phyloP scores from a whole-genome alignment of 2,888 invertebrate species.

The Colostygia pectinataria region DNA sequence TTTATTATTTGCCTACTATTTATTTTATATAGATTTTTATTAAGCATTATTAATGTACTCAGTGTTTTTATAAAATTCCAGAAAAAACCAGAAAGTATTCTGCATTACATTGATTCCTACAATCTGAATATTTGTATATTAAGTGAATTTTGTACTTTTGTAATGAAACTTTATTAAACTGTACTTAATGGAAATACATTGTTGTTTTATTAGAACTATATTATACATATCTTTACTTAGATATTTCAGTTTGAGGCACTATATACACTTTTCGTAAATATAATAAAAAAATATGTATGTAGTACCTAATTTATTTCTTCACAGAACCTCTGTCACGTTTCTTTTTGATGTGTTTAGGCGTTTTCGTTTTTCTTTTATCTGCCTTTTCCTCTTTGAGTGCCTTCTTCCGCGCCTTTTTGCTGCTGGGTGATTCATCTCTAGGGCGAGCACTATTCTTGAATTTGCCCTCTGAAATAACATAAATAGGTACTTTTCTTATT shows the following conservation, averaged over 20 bases:
- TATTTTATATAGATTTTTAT: conserved; percentile 1
- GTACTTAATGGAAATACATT: conserved; percentile 4
- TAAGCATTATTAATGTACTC: conserved; percentile 2
- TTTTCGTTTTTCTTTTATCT: conserved; percentile 93
- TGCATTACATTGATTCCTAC: background rate
- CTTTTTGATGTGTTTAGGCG: conserved; percentile 97
- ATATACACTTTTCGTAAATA: background rate
- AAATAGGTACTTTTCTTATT: too few species aligned
- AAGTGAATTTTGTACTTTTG: conserved; percentile 22
- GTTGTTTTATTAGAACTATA: conserved; percentile 12
- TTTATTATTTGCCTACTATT: background rate
- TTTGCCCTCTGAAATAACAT: conserved; percentile 66
- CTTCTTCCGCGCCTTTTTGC: conserved; percentile 93
- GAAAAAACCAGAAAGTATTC: too few species aligned
- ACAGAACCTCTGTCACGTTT: conserved; percentile 86
- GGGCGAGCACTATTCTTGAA: conserved; percentile 87
- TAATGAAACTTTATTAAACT: conserved; percentile 8
- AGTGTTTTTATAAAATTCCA: conserved; percentile 1
- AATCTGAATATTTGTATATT: conserved; percentile 4
- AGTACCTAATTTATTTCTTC: conserved; percentile 54
- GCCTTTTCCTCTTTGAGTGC: conserved; percentile 94
- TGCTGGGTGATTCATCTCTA: conserved; percentile 90
- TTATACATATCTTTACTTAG: conserved; percentile 2
- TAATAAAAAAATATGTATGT: background rate
- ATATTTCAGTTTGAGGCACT: background rate